A percentile compares a stretch with the other conserved stretches of the same genome.
Conservation (phyloP, 2,888 invertebrate species). For the Aphidius colemani region DNA sequence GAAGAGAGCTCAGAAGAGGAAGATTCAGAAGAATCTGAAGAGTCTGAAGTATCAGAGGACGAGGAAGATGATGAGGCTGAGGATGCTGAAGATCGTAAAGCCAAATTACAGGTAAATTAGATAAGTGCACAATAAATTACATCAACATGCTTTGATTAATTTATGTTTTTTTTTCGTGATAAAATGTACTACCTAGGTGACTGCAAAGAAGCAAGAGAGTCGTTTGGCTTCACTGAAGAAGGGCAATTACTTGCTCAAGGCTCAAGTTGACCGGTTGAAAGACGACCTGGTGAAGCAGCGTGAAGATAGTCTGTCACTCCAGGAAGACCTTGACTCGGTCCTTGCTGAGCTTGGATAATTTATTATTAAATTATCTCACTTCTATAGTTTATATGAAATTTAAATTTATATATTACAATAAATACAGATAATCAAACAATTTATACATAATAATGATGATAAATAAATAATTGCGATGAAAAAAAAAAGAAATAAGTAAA, state of each 20-base stretch:
- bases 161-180: neutral
- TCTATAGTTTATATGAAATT: too few species aligned
- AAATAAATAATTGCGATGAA: neutral
- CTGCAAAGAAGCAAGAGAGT: conserved; percentile 78
- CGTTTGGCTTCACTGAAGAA: conserved; percentile 81
- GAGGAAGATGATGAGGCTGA: conserved; percentile 73
- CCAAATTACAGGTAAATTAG: conserved; percentile 50
- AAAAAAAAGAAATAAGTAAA: conserved; percentile 10
- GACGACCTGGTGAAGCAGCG: conserved; percentile 84
- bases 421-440: conserved; percentile 1
- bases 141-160: neutral
- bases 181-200: conserved; percentile 36
- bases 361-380: neutral
- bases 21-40: conserved; percentile 65
- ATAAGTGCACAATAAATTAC: neutral
- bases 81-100: conserved; percentile 58
- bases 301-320: conserved; percentile 75
- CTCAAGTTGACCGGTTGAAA: conserved; percentile 84
- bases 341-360: conserved; percentile 79
- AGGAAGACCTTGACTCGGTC: conserved; percentile 85
- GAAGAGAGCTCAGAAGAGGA: conserved; percentile 56
- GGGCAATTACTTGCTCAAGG: conserved; percentile 84
- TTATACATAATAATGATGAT: neutral
- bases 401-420: neutral
- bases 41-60: conserved; percentile 38